Evolutionary conservation across 2,888 invertebrate genomes (phyloP).

Genomic region (Thyatira batis): DNA sequence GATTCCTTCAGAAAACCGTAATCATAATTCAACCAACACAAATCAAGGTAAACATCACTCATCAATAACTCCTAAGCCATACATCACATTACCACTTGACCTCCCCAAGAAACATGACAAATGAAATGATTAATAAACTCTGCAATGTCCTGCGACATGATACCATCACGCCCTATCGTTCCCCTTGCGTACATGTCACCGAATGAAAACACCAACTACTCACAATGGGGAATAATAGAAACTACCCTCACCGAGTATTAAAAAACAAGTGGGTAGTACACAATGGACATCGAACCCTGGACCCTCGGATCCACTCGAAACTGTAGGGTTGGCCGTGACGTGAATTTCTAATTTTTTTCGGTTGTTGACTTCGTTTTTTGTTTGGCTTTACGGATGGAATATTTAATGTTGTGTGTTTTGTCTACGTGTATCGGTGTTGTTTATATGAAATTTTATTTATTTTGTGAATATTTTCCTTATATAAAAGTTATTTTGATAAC

Average conservation of each 20-base stretch:
- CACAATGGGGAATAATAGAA: slow-evolving; percentile 75
- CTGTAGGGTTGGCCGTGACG: slow-evolving; percentile 68
- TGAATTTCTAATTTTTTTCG: slow-evolving; percentile 58
- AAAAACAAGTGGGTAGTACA: slow-evolving; percentile 76
- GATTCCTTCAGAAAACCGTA: too few species aligned
- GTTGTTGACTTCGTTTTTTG: slow-evolving; percentile 36
- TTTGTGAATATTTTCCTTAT: not conserved
- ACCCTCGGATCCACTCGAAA: slow-evolving; percentile 57
- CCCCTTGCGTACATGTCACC: slow-evolving; percentile 52
- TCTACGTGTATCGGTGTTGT: not conserved
- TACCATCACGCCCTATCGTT: slow-evolving; percentile 14
- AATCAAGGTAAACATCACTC: not conserved
- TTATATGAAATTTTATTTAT: not conserved
- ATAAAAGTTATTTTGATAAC: not conserved
- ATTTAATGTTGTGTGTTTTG: slow-evolving; percentile 1
- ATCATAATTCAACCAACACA: not conserved
- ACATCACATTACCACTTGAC: slow-evolving; percentile 57
- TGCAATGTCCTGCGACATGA: slow-evolving; percentile 2
- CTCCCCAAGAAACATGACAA: slow-evolving; percentile 49
- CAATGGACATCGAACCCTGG: slow-evolving; percentile 72
- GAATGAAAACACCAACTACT: slow-evolving; percentile 69
- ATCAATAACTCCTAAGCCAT: slow-evolving; percentile 13
- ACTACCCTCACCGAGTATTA: slow-evolving; percentile 69
- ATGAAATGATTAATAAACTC: slow-evolving; percentile 63
- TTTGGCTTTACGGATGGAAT: not conserved